Conservation (phyloP, 2,888 invertebrate species). For the Mycalesis mineus region DNA sequence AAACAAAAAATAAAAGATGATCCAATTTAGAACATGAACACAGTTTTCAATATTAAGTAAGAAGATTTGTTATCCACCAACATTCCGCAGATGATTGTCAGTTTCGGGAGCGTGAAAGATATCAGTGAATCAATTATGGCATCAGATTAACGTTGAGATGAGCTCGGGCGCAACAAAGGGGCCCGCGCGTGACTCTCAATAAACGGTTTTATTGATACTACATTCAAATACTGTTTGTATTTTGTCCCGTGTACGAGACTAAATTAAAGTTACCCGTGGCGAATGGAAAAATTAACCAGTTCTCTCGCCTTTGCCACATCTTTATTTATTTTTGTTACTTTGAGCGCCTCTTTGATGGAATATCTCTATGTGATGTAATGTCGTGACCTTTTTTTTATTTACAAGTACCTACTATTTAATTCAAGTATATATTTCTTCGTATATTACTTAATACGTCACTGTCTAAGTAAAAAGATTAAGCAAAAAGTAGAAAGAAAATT, state of each 20-base stretch:
- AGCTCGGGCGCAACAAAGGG: constrained; percentile 53
- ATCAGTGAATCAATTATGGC: constrained; percentile 55
- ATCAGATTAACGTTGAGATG: constrained; percentile 67
- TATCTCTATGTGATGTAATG: too few species aligned
- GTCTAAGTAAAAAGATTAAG: too few species aligned
- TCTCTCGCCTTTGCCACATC: background rate
- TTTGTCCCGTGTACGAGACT: constrained; percentile 6
- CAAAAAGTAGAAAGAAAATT: too few species aligned
- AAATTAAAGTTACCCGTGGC: constrained; percentile 1
- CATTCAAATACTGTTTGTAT: constrained; percentile 13
- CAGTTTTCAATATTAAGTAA: background rate
- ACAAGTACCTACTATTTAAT: background rate
- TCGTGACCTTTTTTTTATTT: constrained; percentile 21
- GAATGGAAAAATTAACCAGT: background rate
- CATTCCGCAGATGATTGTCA: constrained; percentile 13
- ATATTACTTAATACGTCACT: too few species aligned
- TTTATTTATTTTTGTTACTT: background rate
- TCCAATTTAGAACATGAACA: background rate
- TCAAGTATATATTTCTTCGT: background rate
- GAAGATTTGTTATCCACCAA: constrained; percentile 4
- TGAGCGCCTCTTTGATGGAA: background rate
- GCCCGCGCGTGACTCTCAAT: constrained; percentile 58
- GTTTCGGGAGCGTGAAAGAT: constrained; percentile 34
- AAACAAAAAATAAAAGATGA: background rate
- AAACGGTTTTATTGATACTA: constrained; percentile 28